Conservation (phyloP, 2,113 vertebrate species). For the Psittacus erithacus region DNA sequence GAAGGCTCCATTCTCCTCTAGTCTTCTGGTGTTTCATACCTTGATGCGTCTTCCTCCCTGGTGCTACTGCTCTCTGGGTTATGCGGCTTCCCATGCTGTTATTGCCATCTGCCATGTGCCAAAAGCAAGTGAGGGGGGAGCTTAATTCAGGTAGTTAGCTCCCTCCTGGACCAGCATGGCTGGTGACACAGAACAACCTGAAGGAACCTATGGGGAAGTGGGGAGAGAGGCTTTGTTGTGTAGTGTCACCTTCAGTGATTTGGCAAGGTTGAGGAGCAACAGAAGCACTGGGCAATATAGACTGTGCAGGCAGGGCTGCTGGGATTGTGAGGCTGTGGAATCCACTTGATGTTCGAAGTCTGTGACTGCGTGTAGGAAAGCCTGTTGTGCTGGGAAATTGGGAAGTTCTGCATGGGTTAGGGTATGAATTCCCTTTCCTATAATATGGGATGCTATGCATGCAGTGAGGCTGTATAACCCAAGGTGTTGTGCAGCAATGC, state of each 20-base stretch:
- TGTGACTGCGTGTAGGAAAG: neutral
- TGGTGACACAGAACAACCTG: neutral
- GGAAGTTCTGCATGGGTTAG: neutral
- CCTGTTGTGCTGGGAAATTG: neutral
- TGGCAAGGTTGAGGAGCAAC: neutral
- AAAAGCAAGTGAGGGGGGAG: neutral
- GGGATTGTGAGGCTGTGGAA: neutral
- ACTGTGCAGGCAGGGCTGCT: fast-evolving
- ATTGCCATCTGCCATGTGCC: neutral
- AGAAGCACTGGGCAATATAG: neutral
- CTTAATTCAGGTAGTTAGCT: neutral
- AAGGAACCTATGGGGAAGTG: neutral
- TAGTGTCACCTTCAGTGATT: neutral
- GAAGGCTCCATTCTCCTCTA: neutral
- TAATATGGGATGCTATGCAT: fast-evolving
- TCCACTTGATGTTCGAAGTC: neutral
- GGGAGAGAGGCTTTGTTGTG: neutral
- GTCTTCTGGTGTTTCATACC: neutral
- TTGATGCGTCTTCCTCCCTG: neutral
- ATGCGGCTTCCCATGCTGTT: neutral
- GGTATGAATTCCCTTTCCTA: neutral
- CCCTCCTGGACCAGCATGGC: neutral
- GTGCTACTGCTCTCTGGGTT: fast-evolving
- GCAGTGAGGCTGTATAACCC: neutral
- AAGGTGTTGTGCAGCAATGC: neutral